Base-by-base conservation (phyloP, 2,797 vertebrate species). In the Oophaga sylvatica region DNA sequence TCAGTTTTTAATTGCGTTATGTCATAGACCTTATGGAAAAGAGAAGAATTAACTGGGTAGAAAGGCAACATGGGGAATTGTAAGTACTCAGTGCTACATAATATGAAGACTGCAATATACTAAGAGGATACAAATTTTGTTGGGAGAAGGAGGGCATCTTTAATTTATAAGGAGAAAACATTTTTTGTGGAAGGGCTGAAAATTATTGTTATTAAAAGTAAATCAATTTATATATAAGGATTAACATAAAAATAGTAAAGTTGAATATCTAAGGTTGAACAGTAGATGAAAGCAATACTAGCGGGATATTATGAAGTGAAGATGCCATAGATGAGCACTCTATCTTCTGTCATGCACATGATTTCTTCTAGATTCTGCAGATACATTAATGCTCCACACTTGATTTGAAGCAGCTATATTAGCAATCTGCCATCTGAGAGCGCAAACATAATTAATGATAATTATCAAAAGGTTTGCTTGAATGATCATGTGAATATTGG, bases 381-480 rank as follows among this genome's bases (percentile, higher is more conserved):
- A 65, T 81, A 63, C 35, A 80, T 80, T 81, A 63, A 65, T 65
- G 59, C 31, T 81, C 60, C 60, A 60, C 81, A 83, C 81, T 83
- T 70, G 67, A 83, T 59, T 56, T 83, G 67, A 71, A 83, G 29
- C 67, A 73, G 67, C 67, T 73, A 57, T 71, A 83, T 83, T 83
- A 71, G 53, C 48, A 41, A n/a, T 9, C 67, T 73, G 81, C 16
- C 68, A 71, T 83, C 81, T 31, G 65, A 83, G 67, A 83, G 41
- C 12, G 15, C 53, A 83, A 31, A 59, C 53, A 83, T 83, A 71
- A 83, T 71, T 83, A 83, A 83, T 83, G 81, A 71, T 83, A 83
- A 83, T 83, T 83, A 83, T 59, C 63, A 83, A 59, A 83, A 71
- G 35, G 26, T 19, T 71, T 59, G 81, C 67, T 29, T 73, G 81